phyloP scores from a whole-genome alignment of 2,888 invertebrate species.

The Hyalella azteca region DNA sequence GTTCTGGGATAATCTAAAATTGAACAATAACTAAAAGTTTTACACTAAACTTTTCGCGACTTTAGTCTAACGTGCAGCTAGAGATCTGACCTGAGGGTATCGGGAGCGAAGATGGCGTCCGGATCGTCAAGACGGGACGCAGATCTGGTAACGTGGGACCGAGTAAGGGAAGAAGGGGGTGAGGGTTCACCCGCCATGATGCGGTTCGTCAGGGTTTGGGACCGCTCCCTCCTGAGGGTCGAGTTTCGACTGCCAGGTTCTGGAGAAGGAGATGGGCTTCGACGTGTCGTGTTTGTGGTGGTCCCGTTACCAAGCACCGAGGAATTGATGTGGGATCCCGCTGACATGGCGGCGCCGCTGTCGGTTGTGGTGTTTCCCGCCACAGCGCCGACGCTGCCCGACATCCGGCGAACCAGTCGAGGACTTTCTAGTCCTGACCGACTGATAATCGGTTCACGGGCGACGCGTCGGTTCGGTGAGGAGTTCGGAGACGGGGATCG shows the following conservation, averaged over 20 bases:
- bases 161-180: conserved; percentile 50
- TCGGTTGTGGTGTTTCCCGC: conserved; percentile 39
- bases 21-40: no score
- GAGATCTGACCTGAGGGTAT: conserved; percentile 53
- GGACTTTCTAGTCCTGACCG: conserved; percentile 57
- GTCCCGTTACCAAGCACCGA: neutral
- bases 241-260: conserved; percentile 54
- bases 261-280: conserved; percentile 56
- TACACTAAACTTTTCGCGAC: no score
- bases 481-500: conserved; percentile 54
- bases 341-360: neutral
- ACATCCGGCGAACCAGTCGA: conserved; percentile 54
- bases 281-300: conserved; percentile 25
- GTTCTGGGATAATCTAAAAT: no score
- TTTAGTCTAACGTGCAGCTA: no score
- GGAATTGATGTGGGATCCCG: neutral
- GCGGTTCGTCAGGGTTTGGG: conserved; percentile 55
- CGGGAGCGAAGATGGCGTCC: conserved; percentile 46
- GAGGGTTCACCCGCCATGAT: conserved; percentile 53
- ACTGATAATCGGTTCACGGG: conserved; percentile 41
- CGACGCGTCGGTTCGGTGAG: conserved; percentile 49
- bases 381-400: conserved; percentile 46
- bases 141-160: conserved; percentile 55
- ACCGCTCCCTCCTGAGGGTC: conserved; percentile 51
- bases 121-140: conserved; percentile 56